These are phyloP conservation scores for Sisyra nigra DNA, from an alignment of 2,888 invertebrate genomes.

Conservation along the genomic window DNA sequence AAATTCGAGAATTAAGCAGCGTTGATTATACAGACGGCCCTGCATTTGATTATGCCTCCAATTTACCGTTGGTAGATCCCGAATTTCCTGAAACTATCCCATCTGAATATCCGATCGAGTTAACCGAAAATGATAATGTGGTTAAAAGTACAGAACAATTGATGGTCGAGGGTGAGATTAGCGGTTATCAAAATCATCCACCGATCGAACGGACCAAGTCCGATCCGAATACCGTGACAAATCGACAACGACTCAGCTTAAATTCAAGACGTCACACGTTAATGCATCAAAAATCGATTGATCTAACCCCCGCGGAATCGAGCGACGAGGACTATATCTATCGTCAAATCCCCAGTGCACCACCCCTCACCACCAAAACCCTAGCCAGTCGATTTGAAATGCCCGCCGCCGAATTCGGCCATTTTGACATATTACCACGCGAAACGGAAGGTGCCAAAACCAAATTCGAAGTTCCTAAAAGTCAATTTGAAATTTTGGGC, in stretches of 20 bases:
- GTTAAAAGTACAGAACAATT: slow-evolving; percentile 1
- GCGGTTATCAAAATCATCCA: slow-evolving; percentile 29
- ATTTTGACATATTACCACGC: slow-evolving; percentile 42
- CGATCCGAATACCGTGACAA: slow-evolving; percentile 66
- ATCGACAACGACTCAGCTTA: slow-evolving; percentile 53
- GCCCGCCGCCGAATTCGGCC: slow-evolving; percentile 35
- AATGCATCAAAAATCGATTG: slow-evolving; percentile 76
- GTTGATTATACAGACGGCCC: slow-evolving; percentile 21
- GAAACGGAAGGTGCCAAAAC: slow-evolving; percentile 35
- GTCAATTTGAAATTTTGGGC: slow-evolving; percentile 47
- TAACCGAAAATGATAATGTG: neutral
- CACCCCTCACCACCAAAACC: slow-evolving; percentile 49
- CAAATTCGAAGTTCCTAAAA: slow-evolving; percentile 54
- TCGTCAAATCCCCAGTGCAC: slow-evolving; percentile 54
- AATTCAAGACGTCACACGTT: slow-evolving; percentile 60
- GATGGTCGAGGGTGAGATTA: neutral
- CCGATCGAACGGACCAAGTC: slow-evolving; percentile 74
- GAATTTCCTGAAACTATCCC: slow-evolving; percentile 1
- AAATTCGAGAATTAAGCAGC: slow-evolving; percentile 53
- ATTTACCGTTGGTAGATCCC: slow-evolving; percentile 4
- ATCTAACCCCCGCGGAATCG: slow-evolving; percentile 69
- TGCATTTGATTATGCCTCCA: slow-evolving; percentile 5
- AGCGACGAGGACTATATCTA: slow-evolving; percentile 70
- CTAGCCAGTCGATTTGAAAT: slow-evolving; percentile 26
- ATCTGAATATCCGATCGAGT: neutral